Evolutionary conservation across 2,797 vertebrate species (phyloP).

Genomic region (Champsocephalus gunnari): DNA sequence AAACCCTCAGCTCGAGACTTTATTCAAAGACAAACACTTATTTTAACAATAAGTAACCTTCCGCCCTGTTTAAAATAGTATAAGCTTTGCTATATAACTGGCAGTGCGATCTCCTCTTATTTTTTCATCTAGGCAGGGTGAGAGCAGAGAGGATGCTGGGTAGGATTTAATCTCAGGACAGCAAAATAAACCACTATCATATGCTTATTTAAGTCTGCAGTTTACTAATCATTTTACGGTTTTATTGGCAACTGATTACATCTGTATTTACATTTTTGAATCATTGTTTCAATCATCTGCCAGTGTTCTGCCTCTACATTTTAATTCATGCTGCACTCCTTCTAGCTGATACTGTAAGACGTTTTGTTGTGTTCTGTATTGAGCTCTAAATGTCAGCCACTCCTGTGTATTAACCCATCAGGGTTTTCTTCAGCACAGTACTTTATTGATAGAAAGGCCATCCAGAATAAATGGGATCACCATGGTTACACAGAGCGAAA

Average conservation of each 20-base stretch:
- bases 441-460: slow-evolving; percentile 80
- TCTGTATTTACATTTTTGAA: background rate
- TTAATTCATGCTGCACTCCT: background rate
- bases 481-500: slow-evolving; percentile 66
- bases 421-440: slow-evolving; percentile 50
- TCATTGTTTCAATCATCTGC: background rate
- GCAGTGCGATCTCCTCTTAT: background rate
- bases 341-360: slow-evolving; percentile 15
- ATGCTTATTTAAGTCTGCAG: background rate
- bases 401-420: slow-evolving; percentile 57
- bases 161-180: background rate
- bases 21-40: slow-evolving; percentile 26
- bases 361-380: slow-evolving; percentile 44
- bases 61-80: background rate
- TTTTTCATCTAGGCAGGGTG: slow-evolving; percentile 1
- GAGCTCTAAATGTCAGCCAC: slow-evolving; percentile 75
- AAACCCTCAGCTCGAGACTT: slow-evolving; percentile 30
- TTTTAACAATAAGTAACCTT: slow-evolving; percentile 20
- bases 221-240: background rate
- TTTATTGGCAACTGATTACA: background rate
- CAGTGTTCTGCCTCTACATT: background rate
- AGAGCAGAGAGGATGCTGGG: background rate
- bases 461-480: slow-evolving; percentile 66
- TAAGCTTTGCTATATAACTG: background rate
- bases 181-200: background rate